Evolutionary conservation across 2,113 vertebrate species (phyloP), one percentile per base, ranked within the genome.

Genomic region (Trochalopteron elliotii): DNA sequence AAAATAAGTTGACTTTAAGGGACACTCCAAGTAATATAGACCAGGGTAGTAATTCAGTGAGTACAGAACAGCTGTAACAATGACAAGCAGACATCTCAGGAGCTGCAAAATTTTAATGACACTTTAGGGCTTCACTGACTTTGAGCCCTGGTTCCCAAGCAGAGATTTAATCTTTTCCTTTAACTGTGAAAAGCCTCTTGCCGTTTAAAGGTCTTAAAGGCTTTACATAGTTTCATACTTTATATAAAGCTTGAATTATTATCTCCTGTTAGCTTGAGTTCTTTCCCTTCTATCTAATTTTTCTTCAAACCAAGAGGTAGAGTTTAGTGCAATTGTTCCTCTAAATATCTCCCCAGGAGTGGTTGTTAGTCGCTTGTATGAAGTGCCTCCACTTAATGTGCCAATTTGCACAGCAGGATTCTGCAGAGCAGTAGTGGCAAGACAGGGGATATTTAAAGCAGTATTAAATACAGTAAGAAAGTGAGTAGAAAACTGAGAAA

Each of bases 321-420:
- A 75, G 80, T 91, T 95, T 64, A 89, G 83, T 52, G 60, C 86
- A 81, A 95, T 96, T 92, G 86, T 94, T 91, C 87, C 90, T 94
- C 63, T 92, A 90, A 97, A 83, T 85, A 53, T 77, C 85, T 93
- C 96, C 75, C 89, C 72, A 90, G 95, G 91, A 80, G 83, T 84
- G 87, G 31, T 80, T 84, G 69, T 92, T 96, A 91, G 89, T 87
- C 2, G 31, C 68, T 92, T 89, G 40, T 71, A 82, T 49, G 69
- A 84, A 96, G 83, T 92, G 69, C 56, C 69, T 95, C n/a, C 40
- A 40, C 83, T 94, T 89, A 75, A 70, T 92, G 72, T 47, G 47
- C 72, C 77, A 87, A 94, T 94, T 95, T 94, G 56, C 91, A 71
- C 96, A 94, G 95, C 86, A 96, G 69, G 83, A 87, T 22, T 31